These are phyloP conservation scores for Hypomesus transpacificus DNA, from an alignment of 2,113 vertebrate species.

Conservation along the genomic window DNA sequence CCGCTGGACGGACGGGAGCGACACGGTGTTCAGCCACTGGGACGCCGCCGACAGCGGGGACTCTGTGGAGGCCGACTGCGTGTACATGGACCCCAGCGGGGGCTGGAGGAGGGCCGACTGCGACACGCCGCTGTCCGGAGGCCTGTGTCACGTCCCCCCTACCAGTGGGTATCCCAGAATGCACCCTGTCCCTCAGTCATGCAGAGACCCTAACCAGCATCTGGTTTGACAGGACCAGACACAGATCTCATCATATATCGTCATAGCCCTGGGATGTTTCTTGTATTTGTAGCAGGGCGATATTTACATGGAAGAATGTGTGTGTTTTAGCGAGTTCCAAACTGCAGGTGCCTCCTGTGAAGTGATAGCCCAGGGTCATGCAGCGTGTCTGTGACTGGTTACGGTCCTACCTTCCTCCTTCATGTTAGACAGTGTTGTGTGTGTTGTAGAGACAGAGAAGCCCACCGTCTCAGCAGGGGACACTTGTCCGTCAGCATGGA, in stretches of 20 bases:
- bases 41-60: constrained; percentile 67
- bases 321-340: too few relatives aligned
- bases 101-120: constrained; percentile 81
- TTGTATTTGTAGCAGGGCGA: too few relatives aligned
- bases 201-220: background rate
- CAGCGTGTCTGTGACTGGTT: too few relatives aligned
- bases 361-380: too few relatives aligned
- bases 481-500: constrained; percentile 82
- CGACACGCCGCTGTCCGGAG: constrained; percentile 77
- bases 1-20: constrained; percentile 85
- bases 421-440: too few relatives aligned
- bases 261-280: too few relatives aligned
- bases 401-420: too few relatives aligned
- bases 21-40: constrained; percentile 84
- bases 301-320: too few relatives aligned
- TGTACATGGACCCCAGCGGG: constrained; percentile 82
- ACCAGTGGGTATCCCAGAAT: constrained; percentile 57
- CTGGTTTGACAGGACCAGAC: too few relatives aligned
- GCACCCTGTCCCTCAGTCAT: background rate
- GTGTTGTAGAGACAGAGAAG: constrained; percentile 67
- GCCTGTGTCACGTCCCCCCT: constrained; percentile 77
- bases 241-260: too few relatives aligned
- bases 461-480: constrained; percentile 58
- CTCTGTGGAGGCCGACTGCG: constrained; percentile 76
- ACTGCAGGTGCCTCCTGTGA: too few relatives aligned